phyloP scores from a whole-genome alignment of 2,113 vertebrate genomes.

The Psammodynastes pulverulentus region DNA sequence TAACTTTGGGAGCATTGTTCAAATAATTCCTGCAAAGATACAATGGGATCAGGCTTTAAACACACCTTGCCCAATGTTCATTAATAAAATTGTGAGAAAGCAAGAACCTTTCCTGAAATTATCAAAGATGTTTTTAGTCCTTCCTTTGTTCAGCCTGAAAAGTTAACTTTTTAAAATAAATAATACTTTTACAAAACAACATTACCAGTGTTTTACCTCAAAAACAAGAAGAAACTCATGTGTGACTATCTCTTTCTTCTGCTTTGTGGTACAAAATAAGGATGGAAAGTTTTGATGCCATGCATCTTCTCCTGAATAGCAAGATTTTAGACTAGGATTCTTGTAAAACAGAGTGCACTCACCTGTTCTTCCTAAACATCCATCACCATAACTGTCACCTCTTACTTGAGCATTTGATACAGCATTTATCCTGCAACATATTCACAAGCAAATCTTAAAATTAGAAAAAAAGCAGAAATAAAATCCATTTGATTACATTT shows the following conservation, averaged over 20 bases:
- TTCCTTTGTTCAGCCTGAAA: background rate
- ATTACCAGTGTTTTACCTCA: background rate
- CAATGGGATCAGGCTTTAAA: background rate
- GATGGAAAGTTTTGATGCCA: background rate
- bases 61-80: background rate
- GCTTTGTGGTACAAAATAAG: background rate
- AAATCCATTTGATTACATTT: background rate
- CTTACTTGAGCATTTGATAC: slow-evolving; percentile 92
- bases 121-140: background rate
- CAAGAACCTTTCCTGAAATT: background rate
- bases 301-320: background rate
- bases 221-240: background rate
- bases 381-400: slow-evolving; percentile 86
- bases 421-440: slow-evolving; percentile 83
- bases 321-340: background rate
- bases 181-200: background rate
- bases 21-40: background rate
- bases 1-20: background rate
- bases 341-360: slow-evolving; percentile 18
- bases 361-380: slow-evolving; percentile 89
- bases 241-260: background rate
- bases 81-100: background rate
- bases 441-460: background rate
- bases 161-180: background rate
- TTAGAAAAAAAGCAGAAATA: background rate